Evolutionary conservation across 1,140 invertebrate genomes (phyloP), one percentile per base, ranked within the genome.

Genomic region (Leptestheria dahalacensis): DNA sequence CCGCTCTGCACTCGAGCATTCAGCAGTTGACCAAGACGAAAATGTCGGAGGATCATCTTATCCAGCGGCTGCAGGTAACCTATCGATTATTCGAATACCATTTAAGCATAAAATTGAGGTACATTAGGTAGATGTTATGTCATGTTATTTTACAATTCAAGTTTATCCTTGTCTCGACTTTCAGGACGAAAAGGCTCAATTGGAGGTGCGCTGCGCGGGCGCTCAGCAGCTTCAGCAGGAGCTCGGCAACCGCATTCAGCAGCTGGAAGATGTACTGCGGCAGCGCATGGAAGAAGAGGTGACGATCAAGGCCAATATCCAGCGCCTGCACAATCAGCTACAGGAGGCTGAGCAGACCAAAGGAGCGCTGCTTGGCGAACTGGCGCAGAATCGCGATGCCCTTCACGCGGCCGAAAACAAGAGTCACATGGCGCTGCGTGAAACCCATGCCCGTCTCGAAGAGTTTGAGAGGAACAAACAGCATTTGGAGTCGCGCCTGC

Each of bases 111-210:
- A n/a, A n/a, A n/a, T n/a, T n/a, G n/a, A n/a, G n/a, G n/a, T n/a
- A n/a, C n/a, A n/a, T n/a, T n/a, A n/a, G n/a, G n/a, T n/a, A n/a
- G n/a, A n/a, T n/a, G n/a, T n/a, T n/a, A n/a, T n/a, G n/a, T n/a
- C n/a, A n/a, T n/a, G n/a, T n/a, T n/a, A n/a, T n/a, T n/a, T n/a
- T n/a, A n/a, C n/a, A n/a, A n/a, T n/a, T n/a, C n/a, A n/a, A n/a
- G n/a, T n/a, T n/a, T n/a, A n/a, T n/a, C n/a, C 15, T 41, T 41
- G 6, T 6, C 33, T 6, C 6, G 15, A 41, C 15, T 41, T 15
- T 9, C 70, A 77, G 49, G 78, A 79, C 48, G 77, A 80, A 61
- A 71, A 76, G 58, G 71, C 10, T 72, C 77, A 28, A 71, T 74
- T 12, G 72, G 78, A 55, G 71, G 74, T 0, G 71, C 72, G 10